Base-by-base conservation (phyloP, 2,797 vertebrate species). In the Acrocephalus scirpaceus region DNA sequence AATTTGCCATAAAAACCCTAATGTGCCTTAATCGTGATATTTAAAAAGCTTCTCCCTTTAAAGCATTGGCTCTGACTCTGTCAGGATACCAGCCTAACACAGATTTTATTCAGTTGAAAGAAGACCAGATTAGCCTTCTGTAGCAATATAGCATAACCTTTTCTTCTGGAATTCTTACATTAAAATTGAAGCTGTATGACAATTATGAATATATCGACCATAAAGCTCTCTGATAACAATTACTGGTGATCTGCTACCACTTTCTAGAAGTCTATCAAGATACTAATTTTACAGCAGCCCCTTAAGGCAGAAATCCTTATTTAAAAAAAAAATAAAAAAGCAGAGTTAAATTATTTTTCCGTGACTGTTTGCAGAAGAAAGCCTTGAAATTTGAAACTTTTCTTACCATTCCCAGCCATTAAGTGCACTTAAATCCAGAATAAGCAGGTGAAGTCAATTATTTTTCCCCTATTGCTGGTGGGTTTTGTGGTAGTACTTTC, bases 151-250 rank as follows among this genome's bases (percentile, higher is more conserved):
- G 32, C 9, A 45, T 17, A 89, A 62, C 25, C 9, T 66, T 82
- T 86, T 44, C 60, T 80, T 85, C 86, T 74, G 77, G 48, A 89
- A 67, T 88, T 85, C 78, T 85, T 50, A 90, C 80, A 72, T 72
- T 25, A 66, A 92, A 90, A 88, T 67, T 71, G 57, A 76, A 84
- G 38, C 61, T 44, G 19, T 27, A n/a, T 77, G 34, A 22, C 78
- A 65, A 60, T 81, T 88, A 58, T 76, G 51, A 70, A 45, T 70
- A 48, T 66, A 72, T 80, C 16, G 4, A 17, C 38, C 69, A 15
- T 61, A 60, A 86, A 7, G 30, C 8, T 56, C 30, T 90, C 47
- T 73, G 30, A 25, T 78, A 75, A 81, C 73, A 92, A 67, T 70
- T 69, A 45, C 32, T 91, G 65, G 16, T 80, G 26, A 54, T 75